Evolutionary conservation across 2,888 invertebrate species (phyloP).

Genomic region (Patella caerulea): DNA sequence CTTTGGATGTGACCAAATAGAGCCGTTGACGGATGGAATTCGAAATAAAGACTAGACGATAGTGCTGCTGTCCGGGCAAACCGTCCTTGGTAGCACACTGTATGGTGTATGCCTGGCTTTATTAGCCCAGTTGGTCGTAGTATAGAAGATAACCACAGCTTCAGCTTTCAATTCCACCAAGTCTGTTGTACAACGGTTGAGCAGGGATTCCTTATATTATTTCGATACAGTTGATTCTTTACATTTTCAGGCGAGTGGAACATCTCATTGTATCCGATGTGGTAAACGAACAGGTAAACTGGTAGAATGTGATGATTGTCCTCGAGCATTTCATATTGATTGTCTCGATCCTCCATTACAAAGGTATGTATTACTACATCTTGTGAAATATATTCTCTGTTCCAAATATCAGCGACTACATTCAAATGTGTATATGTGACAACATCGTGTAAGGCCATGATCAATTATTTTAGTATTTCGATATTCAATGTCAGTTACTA

Average conservation of each 20-base stretch:
- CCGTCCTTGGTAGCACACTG: too few species aligned
- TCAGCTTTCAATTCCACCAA: too few species aligned
- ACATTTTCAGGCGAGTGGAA: conserved; percentile 78
- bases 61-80: too few species aligned
- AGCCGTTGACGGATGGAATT: too few species aligned
- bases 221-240: not conserved
- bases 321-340: conserved; percentile 91
- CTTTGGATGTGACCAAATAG: too few species aligned
- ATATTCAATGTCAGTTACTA: too few species aligned
- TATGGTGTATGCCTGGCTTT: too few species aligned
- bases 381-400: not conserved
- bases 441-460: not conserved
- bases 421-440: not conserved
- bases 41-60: too few species aligned
- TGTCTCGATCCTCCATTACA: conserved; percentile 90
- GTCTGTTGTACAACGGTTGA: too few species aligned
- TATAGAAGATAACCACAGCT: too few species aligned
- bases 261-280: conserved; percentile 94
- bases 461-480: not conserved
- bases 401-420: not conserved
- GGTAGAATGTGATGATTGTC: conserved; percentile 90
- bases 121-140: too few species aligned
- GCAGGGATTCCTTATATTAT: too few species aligned
- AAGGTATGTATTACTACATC: conserved; percentile 44
- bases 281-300: conserved; percentile 81